Percentiles rank a stretch among this genome's conserved stretches.
phyloP scores from a whole-genome alignment of 2,797 vertebrate species.

The Galago senegalensis region DNA sequence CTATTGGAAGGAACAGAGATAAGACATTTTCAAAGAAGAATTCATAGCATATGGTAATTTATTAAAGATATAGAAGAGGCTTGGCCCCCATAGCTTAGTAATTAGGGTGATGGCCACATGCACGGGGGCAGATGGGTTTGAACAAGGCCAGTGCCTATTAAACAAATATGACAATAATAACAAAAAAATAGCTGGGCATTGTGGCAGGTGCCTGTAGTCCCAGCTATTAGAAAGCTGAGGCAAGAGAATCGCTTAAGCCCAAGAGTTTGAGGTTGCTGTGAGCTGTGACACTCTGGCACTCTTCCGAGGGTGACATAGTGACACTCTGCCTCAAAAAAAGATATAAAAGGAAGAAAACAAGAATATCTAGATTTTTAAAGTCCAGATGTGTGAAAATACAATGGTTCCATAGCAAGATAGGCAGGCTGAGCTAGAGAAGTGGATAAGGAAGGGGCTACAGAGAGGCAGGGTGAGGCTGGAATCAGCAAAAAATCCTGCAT shows the following conservation, averaged over 20 bases:
- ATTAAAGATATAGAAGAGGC: neutral
- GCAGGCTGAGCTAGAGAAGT: neutral
- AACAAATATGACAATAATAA: too few relatives aligned
- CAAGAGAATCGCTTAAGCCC: too few relatives aligned
- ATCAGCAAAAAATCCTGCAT: neutral
- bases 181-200: too few relatives aligned
- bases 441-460: neutral
- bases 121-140: too few relatives aligned
- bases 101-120: too few relatives aligned
- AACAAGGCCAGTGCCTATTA: too few relatives aligned
- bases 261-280: too few relatives aligned
- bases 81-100: too few relatives aligned
- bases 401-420: neutral
- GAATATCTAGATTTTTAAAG: neutral
- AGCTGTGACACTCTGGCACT: too few relatives aligned
- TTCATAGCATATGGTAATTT: neutral
- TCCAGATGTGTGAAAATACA: neutral
- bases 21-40: constrained; percentile 43
- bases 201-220: too few relatives aligned
- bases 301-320: too few relatives aligned
- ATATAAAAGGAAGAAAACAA: neutral
- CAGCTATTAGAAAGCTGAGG: too few relatives aligned
- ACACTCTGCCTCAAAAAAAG: neutral
- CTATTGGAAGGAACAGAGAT: neutral
- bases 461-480: neutral